Percentiles rank a stretch among this genome's conserved stretches.
Conservation (phyloP, 2,113 vertebrate genomes). For the Eurypyga helias region DNA sequence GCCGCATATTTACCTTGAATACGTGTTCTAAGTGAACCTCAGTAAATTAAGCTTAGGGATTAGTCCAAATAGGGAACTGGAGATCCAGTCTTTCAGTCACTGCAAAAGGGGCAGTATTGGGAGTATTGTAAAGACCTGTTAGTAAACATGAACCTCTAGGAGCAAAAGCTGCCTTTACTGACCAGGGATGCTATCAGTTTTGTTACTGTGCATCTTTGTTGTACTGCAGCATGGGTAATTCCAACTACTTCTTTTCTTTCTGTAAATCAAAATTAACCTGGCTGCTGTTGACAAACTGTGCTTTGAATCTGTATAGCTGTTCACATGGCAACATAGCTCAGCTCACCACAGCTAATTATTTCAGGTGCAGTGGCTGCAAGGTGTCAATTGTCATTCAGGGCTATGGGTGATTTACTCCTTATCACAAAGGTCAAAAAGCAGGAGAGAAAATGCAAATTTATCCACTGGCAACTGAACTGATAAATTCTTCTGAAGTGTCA, state of each 20-base stretch:
- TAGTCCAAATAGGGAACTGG: neutral
- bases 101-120: neutral
- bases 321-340: neutral
- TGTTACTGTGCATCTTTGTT: neutral
- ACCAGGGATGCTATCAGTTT: neutral
- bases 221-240: neutral
- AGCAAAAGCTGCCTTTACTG: neutral
- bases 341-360: neutral
- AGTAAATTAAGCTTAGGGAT: neutral
- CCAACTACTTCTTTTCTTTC: neutral
- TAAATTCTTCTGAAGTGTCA: neutral
- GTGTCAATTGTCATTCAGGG: neutral
- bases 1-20: neutral
- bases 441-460: neutral
- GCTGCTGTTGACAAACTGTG: neutral
- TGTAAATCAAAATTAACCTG: neutral
- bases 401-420: neutral
- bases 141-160: neutral
- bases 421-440: neutral
- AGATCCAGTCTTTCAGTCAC: neutral
- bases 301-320: neutral
- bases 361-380: neutral
- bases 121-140: neutral
- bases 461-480: neutral
- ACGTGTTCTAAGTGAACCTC: neutral